Conservation (phyloP, 2,113 vertebrate genomes). For the Aepyceros melampus region DNA sequence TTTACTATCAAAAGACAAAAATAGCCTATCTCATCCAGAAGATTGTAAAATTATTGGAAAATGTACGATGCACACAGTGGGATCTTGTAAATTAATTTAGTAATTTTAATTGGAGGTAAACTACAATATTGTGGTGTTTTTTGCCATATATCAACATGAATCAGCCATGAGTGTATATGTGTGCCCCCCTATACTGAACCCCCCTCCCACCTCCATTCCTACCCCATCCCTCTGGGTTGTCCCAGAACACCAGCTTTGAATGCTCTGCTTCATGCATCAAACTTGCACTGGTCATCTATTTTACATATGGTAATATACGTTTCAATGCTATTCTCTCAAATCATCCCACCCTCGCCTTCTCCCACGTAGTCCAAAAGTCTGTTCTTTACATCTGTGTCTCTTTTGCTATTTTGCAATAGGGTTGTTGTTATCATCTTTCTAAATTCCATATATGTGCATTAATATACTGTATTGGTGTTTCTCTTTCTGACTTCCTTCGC, state of each 20-base stretch:
- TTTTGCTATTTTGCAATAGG: background rate
- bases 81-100: background rate
- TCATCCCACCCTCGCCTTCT: background rate
- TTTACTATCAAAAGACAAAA: background rate
- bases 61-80: background rate
- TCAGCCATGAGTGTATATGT: background rate
- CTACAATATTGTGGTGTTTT: background rate
- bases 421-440: background rate
- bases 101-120: background rate
- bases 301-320: background rate
- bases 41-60: background rate
- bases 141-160: background rate
- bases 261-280: background rate
- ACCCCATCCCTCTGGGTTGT: background rate
- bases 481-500: background rate
- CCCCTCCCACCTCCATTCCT: background rate
- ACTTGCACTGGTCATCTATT: background rate
- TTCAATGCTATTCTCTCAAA: background rate
- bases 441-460: background rate
- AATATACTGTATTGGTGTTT: background rate
- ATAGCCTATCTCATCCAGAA: background rate
- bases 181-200: background rate
- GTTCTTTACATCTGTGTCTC: background rate
- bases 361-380: background rate
- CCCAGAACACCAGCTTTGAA: background rate